These are phyloP conservation scores for Papilio gigon DNA, from an alignment of 2,888 invertebrate species.

Conservation along the genomic window DNA sequence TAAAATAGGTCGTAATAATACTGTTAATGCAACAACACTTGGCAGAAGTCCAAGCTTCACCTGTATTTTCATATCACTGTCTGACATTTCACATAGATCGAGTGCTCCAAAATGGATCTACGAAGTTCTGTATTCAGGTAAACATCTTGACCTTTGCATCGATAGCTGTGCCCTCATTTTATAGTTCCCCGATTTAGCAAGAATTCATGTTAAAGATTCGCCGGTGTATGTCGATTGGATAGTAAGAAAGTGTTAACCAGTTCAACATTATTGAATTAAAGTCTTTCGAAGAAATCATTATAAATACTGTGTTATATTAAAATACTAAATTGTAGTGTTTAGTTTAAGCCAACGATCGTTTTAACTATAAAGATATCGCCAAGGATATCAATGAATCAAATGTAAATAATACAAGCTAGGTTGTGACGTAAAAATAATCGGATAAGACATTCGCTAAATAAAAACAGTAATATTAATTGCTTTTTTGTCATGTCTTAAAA, in stretches of 20 bases:
- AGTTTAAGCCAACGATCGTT: no score
- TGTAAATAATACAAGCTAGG: no score
- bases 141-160: slow-evolving; percentile 19
- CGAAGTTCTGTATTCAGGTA: slow-evolving; percentile 3
- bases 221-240: slow-evolving; percentile 1
- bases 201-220: neutral
- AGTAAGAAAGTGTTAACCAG: neutral
- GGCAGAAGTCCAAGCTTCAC: slow-evolving; percentile 19
- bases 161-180: slow-evolving; percentile 8
- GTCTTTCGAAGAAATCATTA: neutral
- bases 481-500: neutral
- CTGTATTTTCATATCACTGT: slow-evolving; percentile 22
- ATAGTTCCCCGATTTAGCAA: slow-evolving; percentile 1
- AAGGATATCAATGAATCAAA: no score
- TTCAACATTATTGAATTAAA: neutral
- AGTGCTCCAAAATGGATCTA: neutral
- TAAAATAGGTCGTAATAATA: neutral
- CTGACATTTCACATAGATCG: slow-evolving; percentile 20
- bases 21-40: slow-evolving; percentile 13
- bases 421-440: no score
- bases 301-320: neutral
- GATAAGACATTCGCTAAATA: neutral
- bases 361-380: no score
- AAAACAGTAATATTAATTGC: neutral
- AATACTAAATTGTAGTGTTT: no score